A percentile compares a stretch with the other conserved stretches of the same genome.
phyloP scores from a whole-genome alignment of 2,888 invertebrate genomes.

The Spodoptera picta region DNA sequence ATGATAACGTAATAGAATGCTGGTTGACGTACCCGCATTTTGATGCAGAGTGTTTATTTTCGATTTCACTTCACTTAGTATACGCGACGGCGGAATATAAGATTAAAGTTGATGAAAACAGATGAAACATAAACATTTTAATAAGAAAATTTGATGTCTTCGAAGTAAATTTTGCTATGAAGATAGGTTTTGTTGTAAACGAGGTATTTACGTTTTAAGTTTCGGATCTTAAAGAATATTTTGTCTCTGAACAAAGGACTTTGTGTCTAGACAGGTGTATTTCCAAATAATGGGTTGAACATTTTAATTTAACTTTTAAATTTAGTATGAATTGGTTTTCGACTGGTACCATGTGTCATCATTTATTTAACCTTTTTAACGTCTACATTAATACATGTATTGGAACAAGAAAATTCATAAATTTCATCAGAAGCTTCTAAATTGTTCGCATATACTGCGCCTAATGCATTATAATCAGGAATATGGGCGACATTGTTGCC shows the following conservation, averaged over 20 bases:
- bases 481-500: conserved; percentile 17
- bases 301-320: not conserved
- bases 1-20: conserved; percentile 40
- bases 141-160: conserved; percentile 45
- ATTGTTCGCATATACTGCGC: conserved; percentile 42
- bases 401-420: too few species aligned
- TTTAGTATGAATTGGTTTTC: not conserved
- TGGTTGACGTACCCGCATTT: conserved; percentile 72
- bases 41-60: conserved; percentile 74
- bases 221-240: too few species aligned
- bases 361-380: too few species aligned
- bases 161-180: conserved; percentile 21
- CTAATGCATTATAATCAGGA: conserved; percentile 12
- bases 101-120: conserved; percentile 64
- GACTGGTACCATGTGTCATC: too few species aligned
- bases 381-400: too few species aligned
- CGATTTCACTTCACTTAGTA: conserved; percentile 77
- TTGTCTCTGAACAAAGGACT: too few species aligned
- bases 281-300: too few species aligned
- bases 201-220: not conserved
- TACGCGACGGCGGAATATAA: conserved; percentile 65
- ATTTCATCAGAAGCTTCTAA: not conserved
- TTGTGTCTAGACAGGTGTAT: too few species aligned
- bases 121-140: conserved; percentile 61
- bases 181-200: conserved; percentile 13